Evolutionary conservation across 2,888 invertebrate species (phyloP).

Genomic region (Tenthredo notha): DNA sequence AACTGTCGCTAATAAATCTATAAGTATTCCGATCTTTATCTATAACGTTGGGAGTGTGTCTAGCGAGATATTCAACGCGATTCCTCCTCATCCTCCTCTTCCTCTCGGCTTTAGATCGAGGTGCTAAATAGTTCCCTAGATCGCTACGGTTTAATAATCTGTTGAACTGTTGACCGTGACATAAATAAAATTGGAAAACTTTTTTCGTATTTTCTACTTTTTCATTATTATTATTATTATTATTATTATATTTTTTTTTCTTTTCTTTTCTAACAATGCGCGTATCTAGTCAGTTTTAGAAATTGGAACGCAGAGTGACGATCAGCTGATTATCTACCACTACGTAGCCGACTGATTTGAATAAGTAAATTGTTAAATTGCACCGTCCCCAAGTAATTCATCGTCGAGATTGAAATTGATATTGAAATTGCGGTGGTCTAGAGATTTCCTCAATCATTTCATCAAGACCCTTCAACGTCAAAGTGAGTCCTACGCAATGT

Average conservation of each 20-base stretch:
- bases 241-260: too few relatives aligned
- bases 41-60: conserved; percentile 29
- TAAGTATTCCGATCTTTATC: conserved; percentile 45
- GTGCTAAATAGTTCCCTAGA: neutral
- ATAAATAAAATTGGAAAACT: neutral
- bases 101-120: neutral
- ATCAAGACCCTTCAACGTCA: conserved; percentile 62
- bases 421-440: conserved; percentile 63
- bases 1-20: conserved; percentile 27
- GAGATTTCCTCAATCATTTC: conserved; percentile 73
- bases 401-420: conserved; percentile 51
- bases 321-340: neutral
- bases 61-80: conserved; percentile 21
- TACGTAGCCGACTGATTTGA: neutral
- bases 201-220: neutral
- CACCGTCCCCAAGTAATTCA: conserved; percentile 41
- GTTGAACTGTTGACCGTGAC: neutral
- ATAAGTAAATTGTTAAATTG: conserved; percentile 44
- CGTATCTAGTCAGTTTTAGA: neutral
- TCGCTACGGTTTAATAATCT: neutral
- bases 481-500: conserved; percentile 67
- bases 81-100: too few relatives aligned
- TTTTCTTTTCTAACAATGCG: neutral
- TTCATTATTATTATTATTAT: neutral
- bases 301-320: conserved; percentile 9